Conservation (phyloP, 2,888 invertebrate species). For the Drosophila nr. perissopoda region DNA sequence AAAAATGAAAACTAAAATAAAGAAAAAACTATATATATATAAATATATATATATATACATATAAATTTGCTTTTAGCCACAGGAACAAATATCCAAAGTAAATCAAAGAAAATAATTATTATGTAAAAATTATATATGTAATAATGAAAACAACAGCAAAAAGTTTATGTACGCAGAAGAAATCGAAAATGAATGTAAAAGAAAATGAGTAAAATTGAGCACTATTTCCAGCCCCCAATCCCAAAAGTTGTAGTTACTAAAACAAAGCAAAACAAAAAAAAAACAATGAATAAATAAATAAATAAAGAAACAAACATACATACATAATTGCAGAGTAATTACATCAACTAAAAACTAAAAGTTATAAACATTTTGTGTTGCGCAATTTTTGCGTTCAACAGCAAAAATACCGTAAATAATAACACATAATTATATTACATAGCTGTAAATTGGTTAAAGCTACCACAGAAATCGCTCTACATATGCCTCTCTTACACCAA, state of each 20-base stretch:
- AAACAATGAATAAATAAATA: neutral
- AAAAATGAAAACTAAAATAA: neutral
- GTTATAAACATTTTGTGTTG: constrained; percentile 72
- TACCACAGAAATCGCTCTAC: constrained; percentile 48
- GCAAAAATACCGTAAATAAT: constrained; percentile 13
- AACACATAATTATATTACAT: constrained; percentile 34
- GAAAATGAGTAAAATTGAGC: constrained; percentile 51
- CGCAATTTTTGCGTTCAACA: constrained; percentile 58
- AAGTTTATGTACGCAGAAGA: neutral
- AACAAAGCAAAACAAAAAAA: neutral
- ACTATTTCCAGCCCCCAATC: constrained; percentile 67
- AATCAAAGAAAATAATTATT: constrained; percentile 24
- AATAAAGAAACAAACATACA: constrained; percentile 1
- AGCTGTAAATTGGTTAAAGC: constrained; percentile 52
- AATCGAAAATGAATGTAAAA: constrained; percentile 12
- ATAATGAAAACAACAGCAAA: constrained; percentile 26
- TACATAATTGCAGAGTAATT: constrained; percentile 27
- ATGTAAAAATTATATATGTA: constrained; percentile 24
- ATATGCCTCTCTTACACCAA: constrained; percentile 23
- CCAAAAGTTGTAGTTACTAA: constrained; percentile 32
- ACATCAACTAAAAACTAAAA: constrained; percentile 26
- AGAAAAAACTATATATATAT: constrained; percentile 24
- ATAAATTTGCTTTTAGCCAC: constrained; percentile 69
- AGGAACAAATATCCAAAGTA: constrained; percentile 23
- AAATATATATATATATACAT: constrained; percentile 24